A percentile compares a stretch with the other conserved stretches of the same genome.
phyloP scores from a whole-genome alignment of 2,797 vertebrate species.

The Coreius guichenoti region DNA sequence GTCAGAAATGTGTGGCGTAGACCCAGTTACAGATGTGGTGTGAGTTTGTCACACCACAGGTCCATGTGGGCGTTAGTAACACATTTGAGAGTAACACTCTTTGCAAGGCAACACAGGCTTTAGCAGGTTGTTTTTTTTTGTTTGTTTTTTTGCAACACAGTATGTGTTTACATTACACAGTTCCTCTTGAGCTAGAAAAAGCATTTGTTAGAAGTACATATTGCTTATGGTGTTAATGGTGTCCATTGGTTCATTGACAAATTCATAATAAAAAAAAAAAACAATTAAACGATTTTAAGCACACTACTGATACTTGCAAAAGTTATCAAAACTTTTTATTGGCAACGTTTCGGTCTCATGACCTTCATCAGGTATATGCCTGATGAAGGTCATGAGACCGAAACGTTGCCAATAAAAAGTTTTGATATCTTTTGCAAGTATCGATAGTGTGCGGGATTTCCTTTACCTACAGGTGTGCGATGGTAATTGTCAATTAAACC shows the following conservation, averaged over 20 bases:
- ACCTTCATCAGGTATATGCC: too few species aligned
- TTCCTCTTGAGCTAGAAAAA: neutral
- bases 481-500: too few species aligned
- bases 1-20: constrained; percentile 12
- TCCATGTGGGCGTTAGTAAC: constrained; percentile 41
- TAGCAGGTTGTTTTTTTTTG: neutral
- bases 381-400: too few species aligned
- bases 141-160: neutral
- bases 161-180: constrained; percentile 18
- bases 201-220: neutral
- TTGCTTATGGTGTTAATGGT: neutral
- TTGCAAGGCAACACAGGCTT: constrained; percentile 14
- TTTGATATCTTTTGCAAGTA: too few species aligned
- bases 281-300: neutral
- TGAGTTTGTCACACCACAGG: constrained; percentile 42
- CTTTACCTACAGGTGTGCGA: too few species aligned
- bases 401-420: too few species aligned
- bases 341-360: too few species aligned
- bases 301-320: too few species aligned
- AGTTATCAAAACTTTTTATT: too few species aligned
- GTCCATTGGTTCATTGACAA: neutral
- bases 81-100: constrained; percentile 32
- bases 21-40: constrained; percentile 38
- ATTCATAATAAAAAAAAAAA: neutral
- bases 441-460: too few species aligned